phyloP scores from a whole-genome alignment of 1,140 invertebrate genomes.

The Cardiocondyla obscurior region DNA sequence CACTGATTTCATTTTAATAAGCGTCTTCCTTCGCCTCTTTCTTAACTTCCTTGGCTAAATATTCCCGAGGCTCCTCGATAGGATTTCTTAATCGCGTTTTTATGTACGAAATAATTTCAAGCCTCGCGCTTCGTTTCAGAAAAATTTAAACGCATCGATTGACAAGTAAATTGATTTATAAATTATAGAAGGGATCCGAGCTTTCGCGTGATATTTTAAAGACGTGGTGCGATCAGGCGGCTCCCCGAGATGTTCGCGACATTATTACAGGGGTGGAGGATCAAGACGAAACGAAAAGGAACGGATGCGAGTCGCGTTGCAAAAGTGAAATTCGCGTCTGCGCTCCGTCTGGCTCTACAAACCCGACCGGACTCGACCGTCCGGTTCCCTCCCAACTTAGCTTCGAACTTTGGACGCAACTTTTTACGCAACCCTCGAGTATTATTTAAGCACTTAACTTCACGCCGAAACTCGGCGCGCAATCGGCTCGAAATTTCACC shows the following conservation, averaged over 20 bases:
- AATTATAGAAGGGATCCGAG: not conserved
- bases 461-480: not conserved
- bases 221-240: not conserved
- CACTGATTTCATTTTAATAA: not conserved
- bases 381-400: not conserved
- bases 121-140: constrained; percentile 5
- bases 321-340: constrained; percentile 10
- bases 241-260: constrained; percentile 23
- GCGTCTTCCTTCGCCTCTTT: not conserved
- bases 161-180: not conserved
- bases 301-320: constrained; percentile 1
- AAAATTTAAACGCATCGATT: not conserved
- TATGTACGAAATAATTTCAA: not conserved
- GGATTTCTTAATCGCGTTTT: not conserved
- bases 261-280: constrained; percentile 40
- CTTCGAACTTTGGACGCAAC: not conserved
- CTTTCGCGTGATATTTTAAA: not conserved
- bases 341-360: not conserved
- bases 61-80: not conserved
- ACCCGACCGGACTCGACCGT: too few species aligned
- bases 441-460: not conserved
- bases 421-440: not conserved
- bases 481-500: not conserved
- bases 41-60: not conserved
- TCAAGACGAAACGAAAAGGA: constrained; percentile 28